phyloP scores from a whole-genome alignment of 1,140 invertebrate genomes.

The Drosophila yakuba region DNA sequence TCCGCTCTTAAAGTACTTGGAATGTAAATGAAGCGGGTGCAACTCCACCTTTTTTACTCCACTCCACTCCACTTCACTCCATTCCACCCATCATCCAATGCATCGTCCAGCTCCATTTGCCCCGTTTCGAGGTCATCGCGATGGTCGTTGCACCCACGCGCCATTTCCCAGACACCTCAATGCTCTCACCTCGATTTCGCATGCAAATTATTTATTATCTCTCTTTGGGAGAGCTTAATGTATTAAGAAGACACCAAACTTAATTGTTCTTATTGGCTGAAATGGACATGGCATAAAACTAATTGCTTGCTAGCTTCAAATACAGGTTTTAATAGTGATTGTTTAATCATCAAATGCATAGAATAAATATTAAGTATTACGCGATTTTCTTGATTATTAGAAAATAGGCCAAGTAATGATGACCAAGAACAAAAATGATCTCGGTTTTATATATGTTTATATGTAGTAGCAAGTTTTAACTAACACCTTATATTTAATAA shows the following conservation, averaged over 20 bases:
- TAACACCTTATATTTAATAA: no score
- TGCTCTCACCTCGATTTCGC: constrained; percentile 11
- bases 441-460: no score
- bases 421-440: no score
- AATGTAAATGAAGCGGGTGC: constrained; percentile 80
- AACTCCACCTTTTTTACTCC: constrained; percentile 17
- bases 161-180: constrained; percentile 10
- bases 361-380: no score
- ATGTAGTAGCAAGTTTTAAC: no score
- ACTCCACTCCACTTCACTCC: constrained; percentile 1
- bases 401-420: no score
- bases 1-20: constrained; percentile 75
- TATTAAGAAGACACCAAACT: neutral
- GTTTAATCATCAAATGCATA: neutral
- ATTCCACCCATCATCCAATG: constrained; percentile 11
- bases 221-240: neutral
- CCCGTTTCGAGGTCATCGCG: constrained; percentile 59
- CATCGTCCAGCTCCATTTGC: constrained; percentile 25
- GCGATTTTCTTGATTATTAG: no score
- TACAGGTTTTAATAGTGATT: neutral
- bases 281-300: no score
- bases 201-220: constrained; percentile 23
- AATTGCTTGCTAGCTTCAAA: neutral
- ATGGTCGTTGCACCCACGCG: constrained; percentile 67
- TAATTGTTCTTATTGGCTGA: neutral